Percentiles rank a stretch among this genome's conserved stretches.
phyloP scores from a whole-genome alignment of 1,140 invertebrate genomes.

The Cotesia chilonis region DNA sequence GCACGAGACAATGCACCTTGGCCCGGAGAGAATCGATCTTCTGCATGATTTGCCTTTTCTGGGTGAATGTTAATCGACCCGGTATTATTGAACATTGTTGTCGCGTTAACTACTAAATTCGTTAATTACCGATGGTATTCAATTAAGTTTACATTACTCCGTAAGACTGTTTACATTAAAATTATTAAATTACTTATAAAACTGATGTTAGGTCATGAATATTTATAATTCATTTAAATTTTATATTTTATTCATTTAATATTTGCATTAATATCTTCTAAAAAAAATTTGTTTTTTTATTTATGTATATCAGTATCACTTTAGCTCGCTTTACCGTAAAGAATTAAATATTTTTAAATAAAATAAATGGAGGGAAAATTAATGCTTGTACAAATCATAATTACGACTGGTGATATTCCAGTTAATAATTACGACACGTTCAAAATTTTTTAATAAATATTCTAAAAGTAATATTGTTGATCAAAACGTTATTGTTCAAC shows the following conservation, averaged over 20 bases:
- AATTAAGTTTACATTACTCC: slow-evolving; percentile 1
- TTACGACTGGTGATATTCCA: too few relatives aligned
- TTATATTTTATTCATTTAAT: too few relatives aligned
- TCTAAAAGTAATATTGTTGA: too few relatives aligned
- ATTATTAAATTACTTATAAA: slow-evolving; percentile 2
- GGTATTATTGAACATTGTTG: slow-evolving; percentile 19
- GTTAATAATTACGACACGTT: too few relatives aligned
- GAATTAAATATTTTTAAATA: not conserved
- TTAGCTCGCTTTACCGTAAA: too few relatives aligned
- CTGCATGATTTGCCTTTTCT: slow-evolving; percentile 20
- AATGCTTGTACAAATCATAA: too few relatives aligned
- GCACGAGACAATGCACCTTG: slow-evolving; percentile 31
- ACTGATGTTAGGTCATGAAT: slow-evolving; percentile 1
- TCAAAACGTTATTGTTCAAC: too few relatives aligned
- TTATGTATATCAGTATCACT: too few relatives aligned
- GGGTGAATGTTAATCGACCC: slow-evolving; percentile 39
- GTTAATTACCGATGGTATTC: slow-evolving; percentile 26
- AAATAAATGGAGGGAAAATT: not conserved
- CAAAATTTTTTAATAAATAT: too few relatives aligned
- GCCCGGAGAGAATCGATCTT: slow-evolving; percentile 24
- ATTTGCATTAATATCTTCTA: too few relatives aligned
- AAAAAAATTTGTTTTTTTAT: too few relatives aligned
- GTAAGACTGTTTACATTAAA: not conserved
- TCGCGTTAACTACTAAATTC: not conserved
- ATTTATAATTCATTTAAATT: too few relatives aligned